phyloP scores from a whole-genome alignment of 2,797 vertebrate species.

The Spheniscus humboldti region DNA sequence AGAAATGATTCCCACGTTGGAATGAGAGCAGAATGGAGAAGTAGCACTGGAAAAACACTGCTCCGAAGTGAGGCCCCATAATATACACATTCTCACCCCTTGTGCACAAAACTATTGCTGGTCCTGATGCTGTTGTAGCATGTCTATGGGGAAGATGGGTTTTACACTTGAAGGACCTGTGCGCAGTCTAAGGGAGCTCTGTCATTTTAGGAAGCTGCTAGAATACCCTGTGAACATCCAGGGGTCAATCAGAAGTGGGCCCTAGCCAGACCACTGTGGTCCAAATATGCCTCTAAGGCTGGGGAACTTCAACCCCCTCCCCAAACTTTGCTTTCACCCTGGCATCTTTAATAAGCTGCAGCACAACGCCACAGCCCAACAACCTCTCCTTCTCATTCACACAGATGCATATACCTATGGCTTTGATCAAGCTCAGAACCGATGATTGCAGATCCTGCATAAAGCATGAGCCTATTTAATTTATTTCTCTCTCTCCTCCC shows the following conservation, averaged over 20 bases:
- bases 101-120: neutral
- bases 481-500: neutral
- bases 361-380: neutral
- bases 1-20: neutral
- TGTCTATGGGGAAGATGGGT: neutral
- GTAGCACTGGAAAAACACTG: neutral
- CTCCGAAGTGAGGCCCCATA: neutral
- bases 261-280: neutral
- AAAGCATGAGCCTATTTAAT: neutral
- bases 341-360: neutral
- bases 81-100: neutral
- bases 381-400: neutral
- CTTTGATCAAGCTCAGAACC: neutral
- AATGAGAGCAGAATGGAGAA: neutral
- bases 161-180: neutral
- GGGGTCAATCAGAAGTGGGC: neutral
- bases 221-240: neutral
- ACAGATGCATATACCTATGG: neutral
- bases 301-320: neutral
- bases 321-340: neutral
- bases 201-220: neutral
- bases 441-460: neutral
- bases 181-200: neutral
- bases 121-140: neutral
- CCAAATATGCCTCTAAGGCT: neutral